Base-by-base conservation (phyloP, 2,113 vertebrate genomes). In the Erpornis zantholeuca region DNA sequence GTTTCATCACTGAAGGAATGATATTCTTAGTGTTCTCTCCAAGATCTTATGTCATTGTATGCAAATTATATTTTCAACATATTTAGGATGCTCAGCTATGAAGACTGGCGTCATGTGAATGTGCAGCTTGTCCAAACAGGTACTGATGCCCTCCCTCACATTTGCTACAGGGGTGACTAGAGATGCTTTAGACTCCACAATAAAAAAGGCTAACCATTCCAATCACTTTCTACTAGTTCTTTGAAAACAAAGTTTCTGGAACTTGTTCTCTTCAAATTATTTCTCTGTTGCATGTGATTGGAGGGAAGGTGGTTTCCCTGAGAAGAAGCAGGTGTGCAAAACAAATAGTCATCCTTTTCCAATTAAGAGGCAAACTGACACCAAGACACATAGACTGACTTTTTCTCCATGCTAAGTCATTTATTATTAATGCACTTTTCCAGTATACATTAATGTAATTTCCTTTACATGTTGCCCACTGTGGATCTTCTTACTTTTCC, bases 371-470 rank as follows among this genome's bases (percentile, higher is more conserved):
- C 4, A 40, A 79, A 72, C 25, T 72, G 40, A 59, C 57, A 63
- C 12, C 6, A 66, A 61, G 36, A 64, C 21, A 47, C 0, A 0
- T 86, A 71, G 57, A 54, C 28, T 57, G 57, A 50, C 16, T 68
- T 12, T 82, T 86, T 75, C 33, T 65, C 24, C n/a, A 84, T 64
- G 35, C 17, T 70, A 91, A 47, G 21, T 78, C 27, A 66, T 59
- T 92, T 82, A 61, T 77, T 90, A 88, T 75, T 77, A 63, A 82
- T 44, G 17, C 44, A 47, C 20, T 80, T 92, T 88, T 75, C n/a
- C 73, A 90, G 78, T 73, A 79, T 76, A 92, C 29, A 20, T 96
- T 75, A 91, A 56, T 60, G 89, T 40, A 70, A 82, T 89, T 95
- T 95, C 89, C 91, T 94, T 75, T 72, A 84, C 36, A 50, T 86